These are phyloP conservation scores for Liolophura sinensis DNA, from an alignment of 1,140 invertebrate genomes.

Conservation along the genomic window DNA sequence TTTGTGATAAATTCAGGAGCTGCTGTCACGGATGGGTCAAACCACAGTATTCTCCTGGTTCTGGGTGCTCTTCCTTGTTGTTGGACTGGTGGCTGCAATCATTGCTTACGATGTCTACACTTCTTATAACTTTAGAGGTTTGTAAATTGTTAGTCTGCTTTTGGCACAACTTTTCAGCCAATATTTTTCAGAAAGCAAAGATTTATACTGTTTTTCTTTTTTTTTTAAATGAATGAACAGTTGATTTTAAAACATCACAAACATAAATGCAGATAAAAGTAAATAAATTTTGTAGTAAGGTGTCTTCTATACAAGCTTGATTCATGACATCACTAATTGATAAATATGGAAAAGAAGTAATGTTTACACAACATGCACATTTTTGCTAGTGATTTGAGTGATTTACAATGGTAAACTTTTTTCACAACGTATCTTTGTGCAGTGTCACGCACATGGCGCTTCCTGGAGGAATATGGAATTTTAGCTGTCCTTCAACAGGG, in stretches of 20 bases:
- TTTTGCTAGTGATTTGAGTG: background rate
- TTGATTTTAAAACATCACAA: too few relatives aligned
- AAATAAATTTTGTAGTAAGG: too few relatives aligned
- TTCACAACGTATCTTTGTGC: background rate
- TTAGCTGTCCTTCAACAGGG: constrained; percentile 29
- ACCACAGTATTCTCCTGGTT: constrained; percentile 39
- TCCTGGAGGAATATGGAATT: constrained; percentile 41
- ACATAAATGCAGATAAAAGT: too few relatives aligned
- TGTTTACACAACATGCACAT: background rate
- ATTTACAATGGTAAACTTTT: background rate
- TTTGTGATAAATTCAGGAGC: constrained; percentile 31
- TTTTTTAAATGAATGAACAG: too few relatives aligned
- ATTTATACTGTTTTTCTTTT: constrained; percentile 7
- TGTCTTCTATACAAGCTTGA: too few relatives aligned
- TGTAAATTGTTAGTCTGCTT: background rate
- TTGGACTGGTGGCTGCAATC: constrained; percentile 27
- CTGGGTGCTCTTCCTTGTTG: constrained; percentile 30
- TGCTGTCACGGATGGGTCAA: constrained; percentile 33
- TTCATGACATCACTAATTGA: too few relatives aligned
- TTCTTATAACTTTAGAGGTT: constrained; percentile 34
- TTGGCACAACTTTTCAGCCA: too few relatives aligned
- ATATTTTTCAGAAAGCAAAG: too few relatives aligned
- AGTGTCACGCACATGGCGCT: constrained; percentile 35
- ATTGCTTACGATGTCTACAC: constrained; percentile 41
- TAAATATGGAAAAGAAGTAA: too few relatives aligned